Base-by-base conservation (phyloP, 2,888 invertebrate species). In the Myathropa florea region DNA sequence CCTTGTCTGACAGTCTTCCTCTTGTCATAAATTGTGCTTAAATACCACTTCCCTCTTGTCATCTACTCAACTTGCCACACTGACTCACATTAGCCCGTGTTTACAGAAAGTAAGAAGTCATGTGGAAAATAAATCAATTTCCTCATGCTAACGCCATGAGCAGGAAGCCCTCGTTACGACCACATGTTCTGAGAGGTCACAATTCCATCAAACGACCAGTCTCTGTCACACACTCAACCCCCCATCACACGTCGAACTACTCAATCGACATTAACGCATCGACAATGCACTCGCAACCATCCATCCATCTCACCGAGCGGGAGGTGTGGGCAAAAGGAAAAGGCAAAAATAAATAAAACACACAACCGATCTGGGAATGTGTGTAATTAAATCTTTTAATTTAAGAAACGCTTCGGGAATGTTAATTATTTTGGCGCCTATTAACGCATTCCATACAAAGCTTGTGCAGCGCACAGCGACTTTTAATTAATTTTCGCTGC, bases 381-480 rank as follows among this genome's bases (percentile, higher is more conserved):
- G 53, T 71, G 70, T 82, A 82, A 83, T 83, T 78, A 83, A 83
- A 83, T 72, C 78, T 78, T 78, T 83, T 63, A 77, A 78, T 83
- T 77, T 36, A 77, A 57, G 68, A 73, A 72, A 64, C 57, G 72
- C 36, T 65, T 46, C 0, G 36, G 59, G 83, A 83, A 83, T 83
- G 46, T 83, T 78, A 83, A 83, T 83, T 78, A 61, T 67, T 21
- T 82, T 78, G 77, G 71, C 83, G 83, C 83, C 78, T 83, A 78
- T 78, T 83, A 78, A 59, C 59, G 78, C 55, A 83, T 83, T 83
- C 83, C 65, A 30, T 28, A 70, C 82, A 65, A 67, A 65, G 36
- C 60, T 59, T 30, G 71, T 59, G 65, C 39, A 60, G 67, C 67
- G 39, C 82, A 76, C 53, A 60, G 30, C 46, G 82, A 82, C 71